A percentile compares a stretch with the other conserved stretches of the same genome.
These are phyloP conservation scores for Catostomus latipinnis DNA, from an alignment of 2,797 vertebrate genomes.

Conservation along the genomic window DNA sequence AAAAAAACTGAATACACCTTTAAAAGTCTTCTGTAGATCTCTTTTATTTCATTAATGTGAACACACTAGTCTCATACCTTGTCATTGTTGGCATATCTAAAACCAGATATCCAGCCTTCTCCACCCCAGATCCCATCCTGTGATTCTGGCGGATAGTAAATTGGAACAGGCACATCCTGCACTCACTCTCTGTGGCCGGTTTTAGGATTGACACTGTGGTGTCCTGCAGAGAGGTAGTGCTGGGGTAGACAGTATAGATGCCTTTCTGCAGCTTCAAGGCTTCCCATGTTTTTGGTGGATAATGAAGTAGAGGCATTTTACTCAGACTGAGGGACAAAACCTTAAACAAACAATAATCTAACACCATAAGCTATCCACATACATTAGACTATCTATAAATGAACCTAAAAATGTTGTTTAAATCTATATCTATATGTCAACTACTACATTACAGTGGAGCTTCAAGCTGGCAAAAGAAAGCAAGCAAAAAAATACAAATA, in stretches of 20 bases:
- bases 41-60: background rate
- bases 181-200: slow-evolving; percentile 84
- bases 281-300: slow-evolving; percentile 83
- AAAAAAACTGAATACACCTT: no score
- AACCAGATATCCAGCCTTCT: slow-evolving; percentile 89
- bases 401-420: no score
- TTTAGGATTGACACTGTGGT: slow-evolving; percentile 72
- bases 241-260: slow-evolving; percentile 86
- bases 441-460: no score
- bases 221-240: slow-evolving; percentile 77
- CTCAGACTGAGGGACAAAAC: background rate
- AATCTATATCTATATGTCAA: no score
- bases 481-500: no score
- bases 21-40: background rate
- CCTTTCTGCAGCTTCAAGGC: slow-evolving; percentile 83
- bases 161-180: slow-evolving; percentile 86
- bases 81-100: slow-evolving; percentile 85
- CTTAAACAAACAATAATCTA: background rate
- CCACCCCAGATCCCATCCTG: slow-evolving; percentile 91
- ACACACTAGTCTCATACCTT: slow-evolving; percentile 79
- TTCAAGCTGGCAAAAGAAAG: no score
- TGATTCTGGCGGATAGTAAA: slow-evolving; percentile 84
- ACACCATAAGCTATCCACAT: no score
- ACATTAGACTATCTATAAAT: no score
- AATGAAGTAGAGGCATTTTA: slow-evolving; percentile 87